These are phyloP conservation scores for Lissonota sp. DNA, from an alignment of 2,888 invertebrate species.

Conservation along the genomic window DNA sequence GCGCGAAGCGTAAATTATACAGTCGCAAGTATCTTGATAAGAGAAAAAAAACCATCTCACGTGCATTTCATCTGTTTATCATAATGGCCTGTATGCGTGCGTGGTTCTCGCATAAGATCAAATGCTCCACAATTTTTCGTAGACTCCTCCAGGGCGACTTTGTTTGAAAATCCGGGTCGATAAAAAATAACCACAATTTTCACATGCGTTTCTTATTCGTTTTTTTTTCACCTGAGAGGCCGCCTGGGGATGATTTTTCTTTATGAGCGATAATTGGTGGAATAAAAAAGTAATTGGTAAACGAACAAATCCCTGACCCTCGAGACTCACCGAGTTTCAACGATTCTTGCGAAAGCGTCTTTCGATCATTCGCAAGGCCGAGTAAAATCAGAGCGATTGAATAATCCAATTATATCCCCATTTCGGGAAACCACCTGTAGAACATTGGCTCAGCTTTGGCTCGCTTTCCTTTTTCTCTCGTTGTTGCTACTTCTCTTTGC, in stretches of 20 bases:
- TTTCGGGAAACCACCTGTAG: conserved; percentile 59
- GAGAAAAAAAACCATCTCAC: not conserved
- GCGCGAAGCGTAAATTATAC: conserved; percentile 44
- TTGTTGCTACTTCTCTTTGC: not conserved
- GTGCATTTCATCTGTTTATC: not conserved
- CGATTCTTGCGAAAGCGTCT: not conserved
- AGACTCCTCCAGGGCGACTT: too few species aligned
- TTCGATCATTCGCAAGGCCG: conserved; percentile 7
- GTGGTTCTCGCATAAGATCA: too few species aligned
- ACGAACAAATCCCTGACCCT: too few species aligned
- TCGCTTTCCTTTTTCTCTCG: not conserved
- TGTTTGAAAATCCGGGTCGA: too few species aligned
- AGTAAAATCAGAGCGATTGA: conserved; percentile 43
- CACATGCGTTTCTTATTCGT: too few species aligned
- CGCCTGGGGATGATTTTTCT: too few species aligned
- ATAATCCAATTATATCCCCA: conserved; percentile 54
- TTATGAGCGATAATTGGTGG: too few species aligned
- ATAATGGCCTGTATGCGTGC: not conserved
- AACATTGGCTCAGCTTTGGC: conserved; percentile 39
- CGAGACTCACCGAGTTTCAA: too few species aligned
- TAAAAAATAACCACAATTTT: too few species aligned
- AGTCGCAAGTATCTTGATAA: not conserved
- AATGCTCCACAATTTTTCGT: too few species aligned
- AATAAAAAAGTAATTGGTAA: too few species aligned
- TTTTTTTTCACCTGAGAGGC: too few species aligned